A percentile compares a stretch with the other conserved stretches of the same genome.
These are phyloP conservation scores for Lycorma delicatula DNA, from an alignment of 1,140 invertebrate species.

Conservation along the genomic window DNA sequence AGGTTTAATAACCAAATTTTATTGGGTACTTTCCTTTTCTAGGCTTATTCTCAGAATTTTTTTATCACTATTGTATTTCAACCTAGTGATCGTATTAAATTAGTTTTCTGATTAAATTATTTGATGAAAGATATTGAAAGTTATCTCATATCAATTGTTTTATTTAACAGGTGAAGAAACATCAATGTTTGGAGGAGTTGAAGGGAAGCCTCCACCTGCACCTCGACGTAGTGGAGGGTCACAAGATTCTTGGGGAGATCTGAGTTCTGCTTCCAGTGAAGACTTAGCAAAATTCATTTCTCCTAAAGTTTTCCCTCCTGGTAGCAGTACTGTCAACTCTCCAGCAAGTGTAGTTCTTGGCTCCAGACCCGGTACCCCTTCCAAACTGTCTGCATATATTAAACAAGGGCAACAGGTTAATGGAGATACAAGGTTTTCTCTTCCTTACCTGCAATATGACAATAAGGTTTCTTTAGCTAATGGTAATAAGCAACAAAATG, in stretches of 20 bases:
- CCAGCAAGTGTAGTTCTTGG: conserved; percentile 68
- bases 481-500: conserved; percentile 1
- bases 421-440: background rate
- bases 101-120: too few species aligned
- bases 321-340: conserved; percentile 65
- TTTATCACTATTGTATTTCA: too few species aligned
- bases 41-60: too few species aligned
- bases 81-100: too few species aligned
- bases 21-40: too few species aligned
- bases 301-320: conserved; percentile 67
- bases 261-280: conserved; percentile 22
- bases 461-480: too few species aligned
- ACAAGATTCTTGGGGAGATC: conserved; percentile 23
- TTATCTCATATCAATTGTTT: background rate
- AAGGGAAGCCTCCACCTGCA: conserved; percentile 21
- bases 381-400: background rate
- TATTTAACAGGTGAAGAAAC: conserved; percentile 9
- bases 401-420: background rate
- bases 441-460: background rate
- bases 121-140: too few species aligned
- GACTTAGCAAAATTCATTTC: conserved; percentile 43
- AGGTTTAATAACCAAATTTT: too few species aligned
- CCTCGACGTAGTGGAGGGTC: conserved; percentile 12
- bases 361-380: conserved; percentile 14
- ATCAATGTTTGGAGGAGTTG: conserved; percentile 3